Evolutionary conservation across 2,797 vertebrate species (phyloP).

Genomic region (Neopelma chrysocephalum): DNA sequence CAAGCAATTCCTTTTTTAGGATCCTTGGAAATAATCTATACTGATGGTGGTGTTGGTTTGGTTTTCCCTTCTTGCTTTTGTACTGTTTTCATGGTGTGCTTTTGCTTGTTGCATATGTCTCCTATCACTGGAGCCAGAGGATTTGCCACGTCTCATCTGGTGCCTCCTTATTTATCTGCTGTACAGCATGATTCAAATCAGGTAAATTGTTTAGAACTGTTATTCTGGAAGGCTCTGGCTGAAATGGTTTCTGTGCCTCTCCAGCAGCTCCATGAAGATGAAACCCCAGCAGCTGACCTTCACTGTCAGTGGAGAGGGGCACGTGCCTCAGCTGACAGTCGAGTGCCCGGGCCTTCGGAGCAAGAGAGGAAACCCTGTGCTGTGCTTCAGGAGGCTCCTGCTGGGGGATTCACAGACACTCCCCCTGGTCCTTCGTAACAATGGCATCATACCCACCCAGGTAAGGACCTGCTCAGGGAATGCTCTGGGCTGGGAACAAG

Average conservation of each 20-base stretch:
- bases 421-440: too few species aligned
- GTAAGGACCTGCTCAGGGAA: too few species aligned
- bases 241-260: neutral
- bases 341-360: conserved; percentile 76
- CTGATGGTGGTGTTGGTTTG: neutral
- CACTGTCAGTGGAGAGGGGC: conserved; percentile 83
- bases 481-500: too few species aligned
- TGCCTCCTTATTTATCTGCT: neutral
- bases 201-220: neutral
- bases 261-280: conserved; percentile 44
- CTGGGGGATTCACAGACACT: conserved; percentile 55
- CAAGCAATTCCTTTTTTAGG: neutral
- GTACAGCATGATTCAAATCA: neutral
- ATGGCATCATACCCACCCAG: too few species aligned
- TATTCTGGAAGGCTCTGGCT: neutral
- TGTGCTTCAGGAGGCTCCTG: conserved; percentile 82
- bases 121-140: neutral
- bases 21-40: neutral
- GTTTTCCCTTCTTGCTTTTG: neutral
- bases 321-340: conserved; percentile 82
- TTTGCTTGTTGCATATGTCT: neutral
- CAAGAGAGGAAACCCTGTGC: conserved; percentile 74
- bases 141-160: neutral
- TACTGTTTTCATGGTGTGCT: neutral
- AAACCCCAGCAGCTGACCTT: conserved; percentile 78